Conservation (phyloP, 2,797 vertebrate genomes). For the Gorsachius magnificus region DNA sequence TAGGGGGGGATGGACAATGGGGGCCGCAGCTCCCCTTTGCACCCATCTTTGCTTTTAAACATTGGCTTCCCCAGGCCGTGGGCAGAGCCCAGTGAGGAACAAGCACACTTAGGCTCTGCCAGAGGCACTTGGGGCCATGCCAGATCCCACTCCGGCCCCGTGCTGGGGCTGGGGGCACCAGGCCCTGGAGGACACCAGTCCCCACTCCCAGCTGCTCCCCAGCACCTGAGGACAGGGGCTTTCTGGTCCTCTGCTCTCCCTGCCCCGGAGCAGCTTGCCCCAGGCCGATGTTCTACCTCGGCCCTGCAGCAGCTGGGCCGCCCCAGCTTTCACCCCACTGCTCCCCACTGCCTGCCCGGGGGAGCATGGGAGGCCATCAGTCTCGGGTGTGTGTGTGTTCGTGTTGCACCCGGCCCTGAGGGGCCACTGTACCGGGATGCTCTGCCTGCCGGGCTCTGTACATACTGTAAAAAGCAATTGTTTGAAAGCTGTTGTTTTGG, state of each 20-base stretch:
- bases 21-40: background rate
- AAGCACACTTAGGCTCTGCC: conserved; percentile 24
- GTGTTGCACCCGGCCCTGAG: conserved; percentile 49
- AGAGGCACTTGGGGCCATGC: background rate
- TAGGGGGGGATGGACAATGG: no score
- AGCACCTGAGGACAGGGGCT: conserved; percentile 28
- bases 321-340: background rate
- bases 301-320: background rate
- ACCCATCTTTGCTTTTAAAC: background rate
- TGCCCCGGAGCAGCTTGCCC: background rate
- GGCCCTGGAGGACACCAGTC: background rate
- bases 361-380: background rate
- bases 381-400: conserved; percentile 13
- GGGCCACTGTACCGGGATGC: conserved; percentile 57
- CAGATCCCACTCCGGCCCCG: fast-evolving
- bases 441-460: conserved; percentile 71
- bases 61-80: background rate
- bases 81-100: background rate
- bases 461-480: conserved; percentile 80
- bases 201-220: background rate
- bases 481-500: conserved; percentile 71
- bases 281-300: conserved; percentile 15
- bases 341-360: background rate
- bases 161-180: background rate
- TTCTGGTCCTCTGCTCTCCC: conserved; percentile 53